Evolutionary conservation across 2,113 vertebrate genomes (phyloP).

Genomic region (Ginglymostoma cirratum): DNA sequence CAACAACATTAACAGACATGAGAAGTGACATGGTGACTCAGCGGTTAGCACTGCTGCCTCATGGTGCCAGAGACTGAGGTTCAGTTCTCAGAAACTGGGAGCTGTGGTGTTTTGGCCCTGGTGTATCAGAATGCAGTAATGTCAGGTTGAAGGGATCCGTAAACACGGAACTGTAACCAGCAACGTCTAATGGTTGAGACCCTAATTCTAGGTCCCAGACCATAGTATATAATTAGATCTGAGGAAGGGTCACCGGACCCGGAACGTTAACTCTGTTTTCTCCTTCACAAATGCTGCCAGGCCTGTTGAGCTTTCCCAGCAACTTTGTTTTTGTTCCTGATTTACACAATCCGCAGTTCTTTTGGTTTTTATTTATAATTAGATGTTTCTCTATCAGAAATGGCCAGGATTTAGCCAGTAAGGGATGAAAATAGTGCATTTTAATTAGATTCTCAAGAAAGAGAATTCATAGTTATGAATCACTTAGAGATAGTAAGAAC

Average conservation of each 20-base stretch:
- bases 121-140: background rate
- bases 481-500: no score
- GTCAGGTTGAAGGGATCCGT: background rate
- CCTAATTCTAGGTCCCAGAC: background rate
- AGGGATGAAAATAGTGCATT: background rate
- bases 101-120: background rate
- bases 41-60: no score
- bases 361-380: no score
- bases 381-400: background rate
- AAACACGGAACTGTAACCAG: background rate
- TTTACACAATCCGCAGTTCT: no score
- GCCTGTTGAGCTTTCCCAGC: no score
- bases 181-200: background rate
- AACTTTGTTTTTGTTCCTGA: no score
- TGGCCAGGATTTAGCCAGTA: background rate
- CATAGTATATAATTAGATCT: background rate
- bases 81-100: background rate
- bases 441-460: background rate
- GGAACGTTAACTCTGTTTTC: no score
- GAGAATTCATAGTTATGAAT: background rate
- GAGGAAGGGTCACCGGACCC: no score
- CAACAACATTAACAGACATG: background rate
- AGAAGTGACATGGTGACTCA: background rate
- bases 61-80: no score
- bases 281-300: no score